Base-by-base conservation (phyloP, 2,797 vertebrate species). In the Gymnoscopelus braueri region DNA sequence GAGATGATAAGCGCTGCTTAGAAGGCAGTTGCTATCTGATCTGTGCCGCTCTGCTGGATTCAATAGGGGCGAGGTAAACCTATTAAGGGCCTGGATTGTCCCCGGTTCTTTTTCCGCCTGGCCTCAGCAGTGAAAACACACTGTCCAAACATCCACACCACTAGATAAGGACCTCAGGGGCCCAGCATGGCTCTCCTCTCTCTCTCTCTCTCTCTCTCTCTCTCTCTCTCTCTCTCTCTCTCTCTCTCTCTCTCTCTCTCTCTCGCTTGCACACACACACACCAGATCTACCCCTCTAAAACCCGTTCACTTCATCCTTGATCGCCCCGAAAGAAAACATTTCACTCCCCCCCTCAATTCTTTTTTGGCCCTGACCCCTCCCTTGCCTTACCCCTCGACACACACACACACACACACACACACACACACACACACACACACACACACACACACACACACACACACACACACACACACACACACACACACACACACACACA, bases 91-190 rank as follows among this genome's bases (percentile, higher is more conserved):
- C 74, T 69, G 62, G 60, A 92, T 51, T 61, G 60, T 77, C 71
- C n/a, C 51, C 59, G 8, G 73, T 64, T 82, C 75, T 82, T 81
- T 49, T 80, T 79, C 73, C 29, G 81, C 75, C 82, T 94, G 94
- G 95, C 95, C 93, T 95, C 93, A 94, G 94, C 94, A 93, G 93
- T 94, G 82, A 95, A 96, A 97, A 97, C 94, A 96, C 93, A 94
- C 95, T 94, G 95, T 96, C 95, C 94, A 96, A 96, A 97, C 96
- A 96, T 95, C 93, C 94, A 96, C 93, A 95, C 93, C 93, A 90
- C 93, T 91, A 96, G 95, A 98, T 97, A 96, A 97, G 95, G 94
- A 95, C 93, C 88, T 93, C 93, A 88, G 66, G 59, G 67, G 65
- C 14, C 66, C 51, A 58, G 70, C 65, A 60, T 35, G 50, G 23